Conservation (phyloP, 2,113 vertebrate genomes). For the Cercopithecus mona region DNA sequence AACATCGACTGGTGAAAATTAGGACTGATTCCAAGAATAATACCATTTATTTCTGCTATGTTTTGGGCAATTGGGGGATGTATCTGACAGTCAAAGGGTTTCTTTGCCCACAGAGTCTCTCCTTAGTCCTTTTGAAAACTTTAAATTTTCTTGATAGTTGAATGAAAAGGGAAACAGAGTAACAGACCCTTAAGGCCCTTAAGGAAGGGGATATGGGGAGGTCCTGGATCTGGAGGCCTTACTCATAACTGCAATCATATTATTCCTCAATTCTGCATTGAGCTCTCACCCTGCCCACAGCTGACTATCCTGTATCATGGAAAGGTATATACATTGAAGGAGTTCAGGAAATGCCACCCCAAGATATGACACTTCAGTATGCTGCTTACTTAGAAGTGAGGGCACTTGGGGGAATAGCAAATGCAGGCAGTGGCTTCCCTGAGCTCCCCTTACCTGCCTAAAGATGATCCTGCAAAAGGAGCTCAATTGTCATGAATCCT, state of each 20-base stretch:
- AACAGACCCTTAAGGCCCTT: neutral
- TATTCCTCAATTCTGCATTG: neutral
- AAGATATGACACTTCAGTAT: neutral
- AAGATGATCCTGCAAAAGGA: neutral
- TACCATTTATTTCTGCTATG: neutral
- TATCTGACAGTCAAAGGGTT: neutral
- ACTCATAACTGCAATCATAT: neutral
- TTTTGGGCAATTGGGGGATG: neutral
- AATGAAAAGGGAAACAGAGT: neutral
- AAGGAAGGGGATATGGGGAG: neutral
- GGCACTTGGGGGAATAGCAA: neutral
- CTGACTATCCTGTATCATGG: fast-evolving
- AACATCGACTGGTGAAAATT: neutral
- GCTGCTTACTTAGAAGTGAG: neutral
- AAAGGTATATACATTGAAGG: neutral
- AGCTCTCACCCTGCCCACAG: neutral
- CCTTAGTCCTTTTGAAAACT: neutral
- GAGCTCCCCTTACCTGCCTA: neutral
- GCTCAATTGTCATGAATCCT: neutral
- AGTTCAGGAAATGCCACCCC: neutral
- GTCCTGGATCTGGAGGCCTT: neutral
- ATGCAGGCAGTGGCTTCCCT: neutral
- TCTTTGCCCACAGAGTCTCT: neutral
- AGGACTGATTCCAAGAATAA: neutral
- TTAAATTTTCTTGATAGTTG: neutral